These are phyloP conservation scores for Mimumesa dahlbomi DNA, from an alignment of 2,888 invertebrate genomes.

Conservation along the genomic window DNA sequence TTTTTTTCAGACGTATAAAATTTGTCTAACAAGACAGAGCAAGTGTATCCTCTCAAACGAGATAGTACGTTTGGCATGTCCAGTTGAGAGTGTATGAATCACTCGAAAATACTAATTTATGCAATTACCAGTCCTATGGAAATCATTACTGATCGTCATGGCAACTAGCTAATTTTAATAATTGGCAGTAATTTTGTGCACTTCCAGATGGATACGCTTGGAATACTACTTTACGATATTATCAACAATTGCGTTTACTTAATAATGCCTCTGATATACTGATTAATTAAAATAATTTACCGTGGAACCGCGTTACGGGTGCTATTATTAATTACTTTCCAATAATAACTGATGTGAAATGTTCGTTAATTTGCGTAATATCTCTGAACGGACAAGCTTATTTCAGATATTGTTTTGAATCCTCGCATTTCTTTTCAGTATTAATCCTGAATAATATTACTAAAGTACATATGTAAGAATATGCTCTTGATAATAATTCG, in stretches of 20 bases:
- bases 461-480: too few species aligned
- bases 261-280: neutral
- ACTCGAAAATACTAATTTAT: neutral
- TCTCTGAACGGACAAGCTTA: too few species aligned
- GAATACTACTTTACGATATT: neutral
- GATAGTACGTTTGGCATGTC: too few species aligned
- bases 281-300: conserved; percentile 8
- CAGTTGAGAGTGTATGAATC: neutral
- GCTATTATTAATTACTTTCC: neutral
- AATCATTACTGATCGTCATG: neutral
- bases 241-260: neutral
- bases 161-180: conserved; percentile 9
- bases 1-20: too few species aligned
- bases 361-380: too few species aligned
- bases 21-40: too few species aligned
- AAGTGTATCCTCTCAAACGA: too few species aligned
- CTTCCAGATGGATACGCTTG: neutral
- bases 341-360: neutral
- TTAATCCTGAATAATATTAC: too few species aligned
- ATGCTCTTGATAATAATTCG: too few species aligned
- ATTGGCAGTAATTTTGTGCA: conserved; percentile 2
- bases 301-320: neutral
- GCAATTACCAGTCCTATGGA: too few species aligned
- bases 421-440: neutral
- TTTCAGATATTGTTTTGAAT: too few species aligned